These are phyloP conservation scores for Mycteria americana DNA, from an alignment of 2,797 vertebrate genomes.

Conservation along the genomic window DNA sequence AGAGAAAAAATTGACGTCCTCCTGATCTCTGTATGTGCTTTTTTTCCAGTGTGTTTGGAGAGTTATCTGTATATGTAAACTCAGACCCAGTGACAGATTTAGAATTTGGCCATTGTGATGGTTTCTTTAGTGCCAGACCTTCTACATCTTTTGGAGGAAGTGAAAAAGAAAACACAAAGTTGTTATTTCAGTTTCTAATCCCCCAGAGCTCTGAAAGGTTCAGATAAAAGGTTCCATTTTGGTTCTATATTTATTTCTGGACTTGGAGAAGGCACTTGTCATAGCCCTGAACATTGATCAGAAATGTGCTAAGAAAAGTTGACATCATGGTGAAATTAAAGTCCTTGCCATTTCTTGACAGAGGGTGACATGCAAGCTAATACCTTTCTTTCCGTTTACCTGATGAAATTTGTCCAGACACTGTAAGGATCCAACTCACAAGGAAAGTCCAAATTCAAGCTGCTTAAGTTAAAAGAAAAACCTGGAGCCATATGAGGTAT, in stretches of 20 bases:
- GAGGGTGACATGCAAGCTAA: neutral
- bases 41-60: accelerated
- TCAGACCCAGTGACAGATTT: neutral
- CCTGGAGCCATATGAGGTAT: neutral
- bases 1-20: neutral
- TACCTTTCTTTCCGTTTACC: neutral
- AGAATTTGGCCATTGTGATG: neutral
- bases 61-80: neutral
- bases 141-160: neutral
- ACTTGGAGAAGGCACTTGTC: neutral
- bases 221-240: neutral
- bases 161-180: neutral
- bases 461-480: neutral
- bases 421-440: neutral
- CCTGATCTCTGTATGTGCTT: neutral
- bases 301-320: neutral
- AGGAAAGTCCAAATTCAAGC: neutral
- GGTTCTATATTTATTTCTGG: neutral
- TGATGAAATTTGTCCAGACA: neutral
- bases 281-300: neutral
- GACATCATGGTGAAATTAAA: slow-evolving; percentile 20
- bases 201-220: neutral
- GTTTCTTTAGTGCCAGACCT: neutral
- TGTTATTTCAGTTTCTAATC: neutral
- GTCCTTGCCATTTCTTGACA: neutral